Evolutionary conservation across 2,888 invertebrate species (phyloP).

Genomic region (Dysmachus trigonus): DNA sequence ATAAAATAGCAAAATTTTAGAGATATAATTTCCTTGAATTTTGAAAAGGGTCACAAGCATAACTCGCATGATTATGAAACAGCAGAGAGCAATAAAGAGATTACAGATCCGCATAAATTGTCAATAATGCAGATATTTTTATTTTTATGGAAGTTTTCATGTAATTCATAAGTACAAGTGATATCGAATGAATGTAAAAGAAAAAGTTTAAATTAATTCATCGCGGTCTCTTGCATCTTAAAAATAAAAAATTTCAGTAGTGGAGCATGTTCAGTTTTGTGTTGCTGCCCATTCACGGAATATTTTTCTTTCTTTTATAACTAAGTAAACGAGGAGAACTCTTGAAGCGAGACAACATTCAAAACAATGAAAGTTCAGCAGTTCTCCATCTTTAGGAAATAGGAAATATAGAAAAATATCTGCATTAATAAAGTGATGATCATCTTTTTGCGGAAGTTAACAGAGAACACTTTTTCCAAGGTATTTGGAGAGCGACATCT

Average conservation of each 20-base stretch:
- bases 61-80: background rate
- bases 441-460: too few species aligned
- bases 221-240: background rate
- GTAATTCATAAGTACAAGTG: background rate
- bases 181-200: constrained; percentile 19
- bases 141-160: background rate
- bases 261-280: background rate
- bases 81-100: background rate
- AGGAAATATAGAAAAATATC: background rate
- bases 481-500: too few species aligned
- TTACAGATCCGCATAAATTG: background rate
- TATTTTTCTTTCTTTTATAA: background rate
- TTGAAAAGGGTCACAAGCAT: background rate
- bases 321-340: background rate
- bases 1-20: background rate
- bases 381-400: background rate
- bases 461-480: too few species aligned
- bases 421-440: too few species aligned
- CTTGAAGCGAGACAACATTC: background rate
- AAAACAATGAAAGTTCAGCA: background rate
- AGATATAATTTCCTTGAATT: background rate
- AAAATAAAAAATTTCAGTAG: background rate
- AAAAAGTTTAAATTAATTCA: background rate
- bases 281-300: background rate
- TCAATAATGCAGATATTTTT: background rate